These are phyloP conservation scores for Misgurnus anguillicaudatus DNA, from an alignment of 2,113 vertebrate species.

Conservation along the genomic window DNA sequence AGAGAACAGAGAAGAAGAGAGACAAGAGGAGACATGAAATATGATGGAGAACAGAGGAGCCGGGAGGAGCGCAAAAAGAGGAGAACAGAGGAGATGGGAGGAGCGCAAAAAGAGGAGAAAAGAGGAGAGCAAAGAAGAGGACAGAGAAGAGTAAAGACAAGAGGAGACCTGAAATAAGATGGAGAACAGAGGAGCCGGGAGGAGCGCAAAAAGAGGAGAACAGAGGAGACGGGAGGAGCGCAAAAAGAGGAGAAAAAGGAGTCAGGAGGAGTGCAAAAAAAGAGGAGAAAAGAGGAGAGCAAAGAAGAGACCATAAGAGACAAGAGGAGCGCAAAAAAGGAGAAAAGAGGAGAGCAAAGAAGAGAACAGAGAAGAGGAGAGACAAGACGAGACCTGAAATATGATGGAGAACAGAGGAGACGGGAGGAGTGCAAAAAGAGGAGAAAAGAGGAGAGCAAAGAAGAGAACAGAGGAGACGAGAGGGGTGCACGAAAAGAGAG, in stretches of 20 bases:
- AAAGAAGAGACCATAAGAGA: neutral
- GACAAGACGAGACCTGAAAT: neutral
- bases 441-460: neutral
- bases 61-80: neutral
- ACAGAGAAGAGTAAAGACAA: neutral
- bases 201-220: neutral
- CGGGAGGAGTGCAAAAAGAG: neutral
- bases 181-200: neutral
- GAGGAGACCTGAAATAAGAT: neutral
- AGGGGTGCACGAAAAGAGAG: neutral
- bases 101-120: neutral
- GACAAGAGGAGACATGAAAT: neutral
- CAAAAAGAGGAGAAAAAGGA: neutral
- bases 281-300: neutral
- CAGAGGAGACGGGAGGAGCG: neutral
- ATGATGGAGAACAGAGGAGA: neutral
- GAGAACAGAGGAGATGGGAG: neutral
- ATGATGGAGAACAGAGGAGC: neutral
- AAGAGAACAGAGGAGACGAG: neutral
- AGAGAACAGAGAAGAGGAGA: neutral
- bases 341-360: neutral
- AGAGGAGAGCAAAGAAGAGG: neutral
- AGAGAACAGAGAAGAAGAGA: neutral
- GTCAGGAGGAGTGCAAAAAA: neutral
- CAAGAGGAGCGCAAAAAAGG: neutral